These are phyloP conservation scores for Melikaiella ostensackeni DNA, from an alignment of 2,888 invertebrate genomes.

Conservation along the genomic window DNA sequence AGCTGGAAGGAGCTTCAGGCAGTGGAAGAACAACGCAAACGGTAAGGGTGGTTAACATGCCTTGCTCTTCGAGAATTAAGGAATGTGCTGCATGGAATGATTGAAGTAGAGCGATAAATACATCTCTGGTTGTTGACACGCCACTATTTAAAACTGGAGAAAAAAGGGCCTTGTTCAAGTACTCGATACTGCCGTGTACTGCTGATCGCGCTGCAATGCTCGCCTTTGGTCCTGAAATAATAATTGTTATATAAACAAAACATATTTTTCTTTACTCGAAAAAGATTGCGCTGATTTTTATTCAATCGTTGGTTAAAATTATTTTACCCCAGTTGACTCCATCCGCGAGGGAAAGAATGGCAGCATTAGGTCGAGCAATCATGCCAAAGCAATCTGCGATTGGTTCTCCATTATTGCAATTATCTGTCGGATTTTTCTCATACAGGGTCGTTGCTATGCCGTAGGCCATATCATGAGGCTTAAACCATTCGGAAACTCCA, in stretches of 20 bases:
- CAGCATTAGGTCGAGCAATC: slow-evolving; percentile 85
- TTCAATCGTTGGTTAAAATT: background rate
- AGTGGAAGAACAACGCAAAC: slow-evolving; percentile 87
- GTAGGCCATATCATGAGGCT: slow-evolving; percentile 80
- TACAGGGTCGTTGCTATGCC: slow-evolving; percentile 89
- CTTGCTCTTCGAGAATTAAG: slow-evolving; percentile 89
- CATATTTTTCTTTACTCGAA: too few species aligned
- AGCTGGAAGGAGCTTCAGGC: slow-evolving; percentile 57
- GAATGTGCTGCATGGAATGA: slow-evolving; percentile 92
- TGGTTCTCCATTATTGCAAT: slow-evolving; percentile 86
- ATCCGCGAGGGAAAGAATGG: slow-evolving; percentile 89
- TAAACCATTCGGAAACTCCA: slow-evolving; percentile 79
- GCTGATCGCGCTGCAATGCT: slow-evolving; percentile 91
- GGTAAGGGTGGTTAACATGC: slow-evolving; percentile 90
- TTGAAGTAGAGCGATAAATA: slow-evolving; percentile 86
- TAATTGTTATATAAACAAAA: too few species aligned
- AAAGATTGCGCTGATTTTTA: too few species aligned
- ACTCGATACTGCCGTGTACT: slow-evolving; percentile 90
- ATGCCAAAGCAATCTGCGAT: slow-evolving; percentile 93
- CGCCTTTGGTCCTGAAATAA: slow-evolving; percentile 84
- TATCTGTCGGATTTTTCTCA: slow-evolving; percentile 89
- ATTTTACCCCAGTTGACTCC: slow-evolving; percentile 92
- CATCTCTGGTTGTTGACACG: slow-evolving; percentile 82
- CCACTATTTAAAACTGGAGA: slow-evolving; percentile 74
- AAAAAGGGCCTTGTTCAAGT: slow-evolving; percentile 86